phyloP scores from a whole-genome alignment of 2,113 vertebrate genomes.

The Columba janthina region DNA sequence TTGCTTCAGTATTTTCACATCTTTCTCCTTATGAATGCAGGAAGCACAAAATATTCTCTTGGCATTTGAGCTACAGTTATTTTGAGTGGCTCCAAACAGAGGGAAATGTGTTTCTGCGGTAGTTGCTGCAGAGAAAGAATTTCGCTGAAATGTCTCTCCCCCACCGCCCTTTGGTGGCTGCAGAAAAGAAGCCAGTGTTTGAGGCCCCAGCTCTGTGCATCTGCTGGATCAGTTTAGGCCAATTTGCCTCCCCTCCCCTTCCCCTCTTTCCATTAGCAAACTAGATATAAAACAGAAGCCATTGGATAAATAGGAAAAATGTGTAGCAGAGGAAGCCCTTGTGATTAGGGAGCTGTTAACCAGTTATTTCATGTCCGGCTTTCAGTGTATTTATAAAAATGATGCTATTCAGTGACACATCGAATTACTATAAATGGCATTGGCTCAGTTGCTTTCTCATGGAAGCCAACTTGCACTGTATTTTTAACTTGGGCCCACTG shows the following conservation, averaged over 20 bases:
- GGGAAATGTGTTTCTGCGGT: conserved; percentile 63
- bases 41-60: conserved; percentile 51
- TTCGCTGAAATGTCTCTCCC: conserved; percentile 61
- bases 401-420: conserved; percentile 66
- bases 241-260: background rate
- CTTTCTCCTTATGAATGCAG: conserved; percentile 26
- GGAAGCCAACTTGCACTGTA: conserved; percentile 43
- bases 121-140: conserved; percentile 54
- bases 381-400: conserved; percentile 70
- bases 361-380: conserved; percentile 71
- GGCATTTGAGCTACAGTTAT: conserved; percentile 58
- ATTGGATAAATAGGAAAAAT: conserved; percentile 73
- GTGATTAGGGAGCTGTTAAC: conserved; percentile 72
- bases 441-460: conserved; percentile 43
- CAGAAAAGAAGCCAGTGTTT: conserved; percentile 68
- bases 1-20: conserved; percentile 31
- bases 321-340: conserved; percentile 70
- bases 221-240: conserved; percentile 68
- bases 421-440: conserved; percentile 65
- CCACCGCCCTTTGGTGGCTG: conserved; percentile 49
- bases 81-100: conserved; percentile 56
- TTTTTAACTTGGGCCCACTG: conserved; percentile 28
- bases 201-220: conserved; percentile 58
- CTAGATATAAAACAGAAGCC: conserved; percentile 74
- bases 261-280: conserved; percentile 67